Evolutionary conservation across 2,888 invertebrate species (phyloP).

Genomic region (Dromius quadrimaculatus): DNA sequence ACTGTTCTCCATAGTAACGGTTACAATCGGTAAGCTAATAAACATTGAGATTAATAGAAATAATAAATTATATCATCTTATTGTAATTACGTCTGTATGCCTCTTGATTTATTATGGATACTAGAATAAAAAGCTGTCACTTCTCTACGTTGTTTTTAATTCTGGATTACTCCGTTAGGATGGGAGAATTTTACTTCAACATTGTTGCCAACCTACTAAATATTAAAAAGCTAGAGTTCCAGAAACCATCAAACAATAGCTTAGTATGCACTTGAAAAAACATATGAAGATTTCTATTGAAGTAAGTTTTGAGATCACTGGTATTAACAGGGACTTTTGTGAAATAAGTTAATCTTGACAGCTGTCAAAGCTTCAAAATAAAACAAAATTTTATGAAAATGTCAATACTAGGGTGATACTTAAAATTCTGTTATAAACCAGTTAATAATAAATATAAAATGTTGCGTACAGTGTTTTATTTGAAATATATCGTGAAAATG

Average conservation of each 20-base stretch:
- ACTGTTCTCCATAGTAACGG: constrained; percentile 69
- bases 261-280: no score
- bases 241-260: constrained; percentile 5
- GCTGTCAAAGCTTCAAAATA: constrained; percentile 37
- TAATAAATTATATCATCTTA: background rate
- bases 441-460: no score
- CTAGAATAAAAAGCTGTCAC: background rate
- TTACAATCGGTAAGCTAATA: constrained; percentile 22
- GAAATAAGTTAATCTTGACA: constrained; percentile 34
- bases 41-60: background rate
- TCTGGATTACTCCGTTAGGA: no score
- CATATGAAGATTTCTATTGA: no score
- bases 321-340: constrained; percentile 4
- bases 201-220: constrained; percentile 6
- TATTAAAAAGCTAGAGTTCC: background rate
- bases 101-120: background rate
- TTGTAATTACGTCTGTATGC: constrained; percentile 30
- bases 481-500: background rate
- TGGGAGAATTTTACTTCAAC: no score
- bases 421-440: no score
- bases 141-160: no score
- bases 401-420: constrained; percentile 41
- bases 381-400: constrained; percentile 48
- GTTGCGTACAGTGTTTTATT: background rate
- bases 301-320: no score